These are phyloP conservation scores for Mimas tiliae DNA, from an alignment of 2,888 invertebrate genomes.

Conservation along the genomic window DNA sequence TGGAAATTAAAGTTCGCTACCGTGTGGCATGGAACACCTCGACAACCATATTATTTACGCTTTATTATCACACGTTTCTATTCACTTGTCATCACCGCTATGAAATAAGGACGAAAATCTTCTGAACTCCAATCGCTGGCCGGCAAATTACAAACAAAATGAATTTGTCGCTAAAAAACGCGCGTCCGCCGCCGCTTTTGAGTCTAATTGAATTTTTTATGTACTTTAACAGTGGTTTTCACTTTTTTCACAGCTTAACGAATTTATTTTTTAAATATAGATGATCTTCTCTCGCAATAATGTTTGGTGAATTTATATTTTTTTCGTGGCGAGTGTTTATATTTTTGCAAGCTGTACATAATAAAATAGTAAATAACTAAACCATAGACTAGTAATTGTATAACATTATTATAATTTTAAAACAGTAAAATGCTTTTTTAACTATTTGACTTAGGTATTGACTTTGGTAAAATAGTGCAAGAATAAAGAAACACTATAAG, in stretches of 20 bases:
- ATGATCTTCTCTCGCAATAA: background rate
- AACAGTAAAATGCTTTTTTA: no score
- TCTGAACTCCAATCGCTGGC: conserved; percentile 25
- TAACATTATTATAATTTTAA: no score
- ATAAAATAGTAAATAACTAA: no score
- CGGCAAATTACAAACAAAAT: conserved; percentile 20
- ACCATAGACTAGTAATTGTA: no score
- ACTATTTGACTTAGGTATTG: no score
- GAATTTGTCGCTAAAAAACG: conserved; percentile 66
- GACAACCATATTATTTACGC: conserved; percentile 61
- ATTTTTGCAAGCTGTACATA: no score
- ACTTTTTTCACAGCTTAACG: conserved; percentile 39
- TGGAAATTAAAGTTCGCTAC: conserved; percentile 82
- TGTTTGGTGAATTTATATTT: background rate
- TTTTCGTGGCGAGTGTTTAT: background rate
- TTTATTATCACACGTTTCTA: conserved; percentile 39
- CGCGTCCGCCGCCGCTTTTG: conserved; percentile 48
- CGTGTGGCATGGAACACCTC: conserved; percentile 72
- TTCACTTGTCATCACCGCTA: background rate
- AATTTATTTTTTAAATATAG: conserved; percentile 17
- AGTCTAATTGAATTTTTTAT: conserved; percentile 73
- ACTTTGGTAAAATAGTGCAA: no score
- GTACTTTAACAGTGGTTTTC: conserved; percentile 46
- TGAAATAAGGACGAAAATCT: conserved; percentile 45
- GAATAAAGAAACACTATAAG: no score